Evolutionary conservation across 2,888 invertebrate genomes (phyloP).

Genomic region (Amorpha juglandis): DNA sequence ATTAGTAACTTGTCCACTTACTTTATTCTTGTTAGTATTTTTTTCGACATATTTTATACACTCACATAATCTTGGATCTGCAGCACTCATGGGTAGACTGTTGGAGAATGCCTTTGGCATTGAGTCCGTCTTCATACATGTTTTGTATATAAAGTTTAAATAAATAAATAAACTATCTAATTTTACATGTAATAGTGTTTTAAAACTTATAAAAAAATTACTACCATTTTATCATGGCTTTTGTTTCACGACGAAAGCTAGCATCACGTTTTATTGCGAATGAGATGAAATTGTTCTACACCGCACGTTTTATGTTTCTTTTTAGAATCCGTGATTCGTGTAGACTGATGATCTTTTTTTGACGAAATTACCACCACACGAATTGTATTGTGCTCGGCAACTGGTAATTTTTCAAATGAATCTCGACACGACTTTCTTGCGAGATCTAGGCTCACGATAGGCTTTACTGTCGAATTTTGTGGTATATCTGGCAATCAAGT

Average conservation of each 20-base stretch:
- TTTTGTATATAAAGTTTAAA: too few relatives aligned
- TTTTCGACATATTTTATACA: too few relatives aligned
- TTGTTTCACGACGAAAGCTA: neutral
- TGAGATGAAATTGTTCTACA: neutral
- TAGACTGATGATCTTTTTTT: neutral
- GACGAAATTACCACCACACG: neutral
- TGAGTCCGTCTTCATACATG: too few relatives aligned
- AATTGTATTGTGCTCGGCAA: neutral
- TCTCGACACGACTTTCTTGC: neutral
- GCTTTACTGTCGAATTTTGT: too few relatives aligned
- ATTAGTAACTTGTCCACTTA: too few relatives aligned
- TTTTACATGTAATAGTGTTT: slow-evolving; percentile 29
- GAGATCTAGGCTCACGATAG: neutral
- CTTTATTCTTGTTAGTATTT: too few relatives aligned
- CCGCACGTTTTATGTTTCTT: neutral
- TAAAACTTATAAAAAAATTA: neutral
- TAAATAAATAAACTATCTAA: too few relatives aligned
- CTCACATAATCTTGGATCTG: too few relatives aligned
- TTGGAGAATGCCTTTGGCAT: too few relatives aligned
- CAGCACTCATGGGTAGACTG: too few relatives aligned
- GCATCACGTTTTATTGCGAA: neutral
- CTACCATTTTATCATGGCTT: neutral
- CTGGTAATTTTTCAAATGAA: neutral
- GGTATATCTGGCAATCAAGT: neutral
- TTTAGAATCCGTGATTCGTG: neutral